phyloP scores from a whole-genome alignment of 1,140 invertebrate genomes.

The Pantala flavescens region DNA sequence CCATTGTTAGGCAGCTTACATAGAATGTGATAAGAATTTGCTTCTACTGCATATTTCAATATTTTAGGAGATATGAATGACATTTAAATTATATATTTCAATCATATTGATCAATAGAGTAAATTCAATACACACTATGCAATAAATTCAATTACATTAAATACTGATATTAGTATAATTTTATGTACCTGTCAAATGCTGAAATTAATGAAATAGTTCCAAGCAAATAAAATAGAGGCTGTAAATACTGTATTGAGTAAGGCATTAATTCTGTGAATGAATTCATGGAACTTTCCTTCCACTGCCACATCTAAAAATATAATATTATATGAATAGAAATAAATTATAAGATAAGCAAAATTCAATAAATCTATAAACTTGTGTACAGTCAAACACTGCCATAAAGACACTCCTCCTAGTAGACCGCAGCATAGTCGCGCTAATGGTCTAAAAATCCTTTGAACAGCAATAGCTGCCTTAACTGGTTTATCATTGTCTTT shows the following conservation, averaged over 20 bases:
- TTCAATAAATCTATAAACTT: neutral
- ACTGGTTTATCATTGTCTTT: neutral
- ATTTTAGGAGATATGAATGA: no score
- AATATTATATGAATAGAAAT: neutral
- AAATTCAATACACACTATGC: no score
- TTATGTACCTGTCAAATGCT: neutral
- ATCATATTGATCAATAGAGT: no score
- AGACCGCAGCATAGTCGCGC: neutral
- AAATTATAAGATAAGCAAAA: neutral
- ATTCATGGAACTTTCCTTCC: neutral
- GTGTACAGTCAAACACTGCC: neutral
- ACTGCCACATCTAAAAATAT: neutral
- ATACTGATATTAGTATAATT: no score
- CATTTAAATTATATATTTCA: no score
- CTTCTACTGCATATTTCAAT: no score
- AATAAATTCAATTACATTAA: no score
- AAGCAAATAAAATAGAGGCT: neutral
- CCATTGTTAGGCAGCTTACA: neutral
- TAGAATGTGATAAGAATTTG: no score
- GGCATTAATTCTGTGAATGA: neutral
- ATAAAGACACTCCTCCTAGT: neutral
- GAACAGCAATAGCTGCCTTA: neutral
- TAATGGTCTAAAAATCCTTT: neutral
- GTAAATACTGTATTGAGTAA: neutral
- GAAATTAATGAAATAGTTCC: neutral